Base-by-base conservation (phyloP, 92 coral and sea anemone species). In the Umimayanthus chanpuru region DNA sequence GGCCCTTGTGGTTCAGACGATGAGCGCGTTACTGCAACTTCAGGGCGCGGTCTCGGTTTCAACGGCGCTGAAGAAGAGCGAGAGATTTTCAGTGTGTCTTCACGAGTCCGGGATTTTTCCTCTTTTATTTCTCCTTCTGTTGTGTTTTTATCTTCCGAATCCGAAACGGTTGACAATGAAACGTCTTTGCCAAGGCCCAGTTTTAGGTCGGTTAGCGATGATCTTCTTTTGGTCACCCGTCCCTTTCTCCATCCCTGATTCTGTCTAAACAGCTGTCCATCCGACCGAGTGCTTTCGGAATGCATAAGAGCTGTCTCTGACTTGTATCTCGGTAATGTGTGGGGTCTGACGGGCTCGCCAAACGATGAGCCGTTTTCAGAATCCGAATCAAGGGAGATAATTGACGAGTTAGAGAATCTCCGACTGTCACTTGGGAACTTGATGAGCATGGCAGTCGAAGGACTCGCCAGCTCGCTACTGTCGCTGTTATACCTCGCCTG, bases 51-150 rank as follows among this genome's bases (percentile, higher is more conserved):
- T 41, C 97, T 91, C 39, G 94, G 94, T 44, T 95, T 90, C 70
- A 80, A 88, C 5, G 99, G 99, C 53, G 94, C 99, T 38, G 99
- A 97, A 16, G 98, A 94, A 4, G 99, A 97, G 6, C 99, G 96
- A 0, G 94, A 88, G 36, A 97, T 85, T 85, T 83, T 94, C 61
- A 89, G 73, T 3, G 94, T 70, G 21, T 96, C 98, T 2, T 94
- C 92, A 72, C 95, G 94, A 8, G 86, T 32, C 66, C 89, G 90
- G 5, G 86, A 85, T 68, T 88, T 88, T 72, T 86, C 94, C 78
- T 90, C 91, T 47, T 64, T 86, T 61, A 80, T 20, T 20, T 78
- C 89, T 12, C 83, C 66, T 61, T 67, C 86, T 72, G 82, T 88
- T 20, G 43, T 78, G 41, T 64, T 30, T 10, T 20, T 75, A 8